Conservation (phyloP, 2,113 vertebrate species). For the Sinosuthora webbiana region DNA sequence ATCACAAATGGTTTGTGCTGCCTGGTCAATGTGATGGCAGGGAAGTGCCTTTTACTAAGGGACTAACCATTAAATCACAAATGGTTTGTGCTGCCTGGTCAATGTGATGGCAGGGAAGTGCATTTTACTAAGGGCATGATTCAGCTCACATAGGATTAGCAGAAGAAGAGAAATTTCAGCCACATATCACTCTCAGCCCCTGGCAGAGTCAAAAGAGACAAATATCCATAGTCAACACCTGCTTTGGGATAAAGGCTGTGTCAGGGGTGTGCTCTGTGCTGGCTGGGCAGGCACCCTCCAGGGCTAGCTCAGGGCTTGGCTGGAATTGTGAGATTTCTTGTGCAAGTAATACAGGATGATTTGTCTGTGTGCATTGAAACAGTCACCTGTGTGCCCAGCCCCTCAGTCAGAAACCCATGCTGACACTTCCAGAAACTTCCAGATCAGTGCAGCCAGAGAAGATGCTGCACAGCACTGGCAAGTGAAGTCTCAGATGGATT, state of each 20-base stretch:
- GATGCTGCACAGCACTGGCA: background rate
- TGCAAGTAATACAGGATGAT: background rate
- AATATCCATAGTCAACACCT: accelerated
- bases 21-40: background rate
- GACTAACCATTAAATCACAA: background rate
- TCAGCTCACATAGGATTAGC: background rate
- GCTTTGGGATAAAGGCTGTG: background rate
- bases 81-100: background rate
- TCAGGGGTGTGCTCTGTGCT: background rate
- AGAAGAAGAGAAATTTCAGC: background rate
- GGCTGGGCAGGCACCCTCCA: background rate
- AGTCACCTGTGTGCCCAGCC: background rate
- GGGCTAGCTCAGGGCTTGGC: background rate
- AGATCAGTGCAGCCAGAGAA: background rate
- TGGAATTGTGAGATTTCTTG: background rate
- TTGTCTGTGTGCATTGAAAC: background rate
- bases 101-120: background rate
- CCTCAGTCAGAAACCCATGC: background rate
- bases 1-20: background rate
- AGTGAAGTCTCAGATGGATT: background rate
- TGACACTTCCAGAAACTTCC: background rate
- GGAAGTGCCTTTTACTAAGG: background rate
- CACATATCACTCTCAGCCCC: background rate
- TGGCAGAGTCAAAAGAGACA: background rate
- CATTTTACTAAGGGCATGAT: background rate